Evolutionary conservation across 2,113 vertebrate genomes (phyloP).

Genomic region (Lophotis ruficrista): DNA sequence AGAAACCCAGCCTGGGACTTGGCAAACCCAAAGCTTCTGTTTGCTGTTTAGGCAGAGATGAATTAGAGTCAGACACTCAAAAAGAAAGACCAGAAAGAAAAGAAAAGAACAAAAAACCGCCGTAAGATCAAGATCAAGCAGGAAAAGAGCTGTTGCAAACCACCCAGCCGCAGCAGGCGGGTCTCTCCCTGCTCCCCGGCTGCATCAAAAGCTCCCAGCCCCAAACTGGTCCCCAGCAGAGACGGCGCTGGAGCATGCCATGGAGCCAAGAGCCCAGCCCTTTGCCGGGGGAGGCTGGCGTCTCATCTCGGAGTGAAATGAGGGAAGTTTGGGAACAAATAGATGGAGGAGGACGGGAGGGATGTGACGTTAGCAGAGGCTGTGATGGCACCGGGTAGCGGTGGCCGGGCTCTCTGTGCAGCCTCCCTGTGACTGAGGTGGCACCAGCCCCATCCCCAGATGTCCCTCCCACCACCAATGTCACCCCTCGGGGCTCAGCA

Average conservation of each 20-base stretch:
- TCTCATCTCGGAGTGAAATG: rapidly evolving
- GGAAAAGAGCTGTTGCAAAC: not conserved
- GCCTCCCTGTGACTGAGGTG: not conserved
- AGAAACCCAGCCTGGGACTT: not conserved
- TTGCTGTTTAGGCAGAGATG: not conserved
- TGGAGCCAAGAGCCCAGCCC: not conserved
- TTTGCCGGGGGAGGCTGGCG: not conserved
- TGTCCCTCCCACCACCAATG: not conserved
- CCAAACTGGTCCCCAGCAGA: not conserved
- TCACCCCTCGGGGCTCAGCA: not conserved
- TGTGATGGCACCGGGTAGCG: rapidly evolving
- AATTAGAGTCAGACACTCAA: not conserved
- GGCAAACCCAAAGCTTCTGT: not conserved
- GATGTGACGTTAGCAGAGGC: rapidly evolving
- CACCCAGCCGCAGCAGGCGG: rapidly evolving
- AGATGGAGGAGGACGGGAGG: not conserved
- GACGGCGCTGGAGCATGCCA: rapidly evolving
- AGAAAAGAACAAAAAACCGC: too few species aligned
- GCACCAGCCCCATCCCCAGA: rapidly evolving
- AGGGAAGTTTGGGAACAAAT: not conserved
- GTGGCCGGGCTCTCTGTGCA: not conserved
- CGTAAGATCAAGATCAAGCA: not conserved
- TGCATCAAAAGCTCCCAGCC: not conserved
- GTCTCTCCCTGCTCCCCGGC: not conserved
- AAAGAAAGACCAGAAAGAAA: not conserved